Conservation (phyloP, 2,797 vertebrate species). For the Sebastes cheni region DNA sequence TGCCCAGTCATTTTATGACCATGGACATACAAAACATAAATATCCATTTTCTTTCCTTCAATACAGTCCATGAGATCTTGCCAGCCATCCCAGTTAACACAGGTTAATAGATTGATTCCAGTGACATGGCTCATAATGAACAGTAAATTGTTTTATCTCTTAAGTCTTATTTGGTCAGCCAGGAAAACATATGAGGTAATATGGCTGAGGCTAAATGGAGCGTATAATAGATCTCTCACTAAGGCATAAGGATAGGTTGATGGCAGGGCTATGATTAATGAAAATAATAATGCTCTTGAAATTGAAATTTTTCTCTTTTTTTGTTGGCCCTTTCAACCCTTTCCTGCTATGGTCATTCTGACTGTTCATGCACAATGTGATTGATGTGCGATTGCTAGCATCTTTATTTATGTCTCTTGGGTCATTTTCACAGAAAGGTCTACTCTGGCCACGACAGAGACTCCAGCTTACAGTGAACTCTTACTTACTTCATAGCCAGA, state of each 20-base stretch:
- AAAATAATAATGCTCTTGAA: constrained; percentile 99
- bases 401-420: constrained; percentile 76
- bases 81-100: constrained; percentile 96
- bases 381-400: constrained; percentile 89
- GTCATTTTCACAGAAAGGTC: constrained; percentile 51
- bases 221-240: constrained; percentile 99
- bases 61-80: constrained; percentile 84
- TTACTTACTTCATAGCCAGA: constrained; percentile 33
- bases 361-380: constrained; percentile 90
- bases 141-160: constrained; percentile 99
- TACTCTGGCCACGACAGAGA: constrained; percentile 44
- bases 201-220: constrained; percentile 98
- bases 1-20: constrained; percentile 94
- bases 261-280: constrained; percentile 99
- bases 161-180: constrained; percentile 99
- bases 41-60: constrained; percentile 84
- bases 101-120: constrained; percentile 99
- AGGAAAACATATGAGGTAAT: constrained; percentile 99
- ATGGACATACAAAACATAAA: constrained; percentile 85
- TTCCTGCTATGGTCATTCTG: constrained; percentile 86
- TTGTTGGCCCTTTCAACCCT: constrained; percentile 76
- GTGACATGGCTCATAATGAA: constrained; percentile 99
- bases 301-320: constrained; percentile 98
- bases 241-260: constrained; percentile 98
- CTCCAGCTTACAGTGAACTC: constrained; percentile 52